Percentiles rank a stretch among this genome's conserved stretches.
These are phyloP conservation scores for Scalopus aquaticus DNA, from an alignment of 2,113 vertebrate genomes.

Conservation along the genomic window DNA sequence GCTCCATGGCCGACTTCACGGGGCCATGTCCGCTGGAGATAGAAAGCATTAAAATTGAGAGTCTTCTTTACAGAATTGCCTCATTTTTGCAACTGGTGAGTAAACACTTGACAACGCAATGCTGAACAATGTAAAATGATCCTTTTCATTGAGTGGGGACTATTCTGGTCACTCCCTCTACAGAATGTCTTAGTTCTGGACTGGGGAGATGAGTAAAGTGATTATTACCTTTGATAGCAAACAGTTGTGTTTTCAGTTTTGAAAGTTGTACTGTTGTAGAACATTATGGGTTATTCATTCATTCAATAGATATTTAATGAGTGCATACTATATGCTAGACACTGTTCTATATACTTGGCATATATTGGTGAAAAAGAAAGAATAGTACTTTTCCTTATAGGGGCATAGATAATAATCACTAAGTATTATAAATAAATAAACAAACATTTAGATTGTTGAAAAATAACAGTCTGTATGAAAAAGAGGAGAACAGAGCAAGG, in stretches of 20 bases:
- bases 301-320: background rate
- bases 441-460: background rate
- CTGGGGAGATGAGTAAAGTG: background rate
- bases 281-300: background rate
- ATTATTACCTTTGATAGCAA: conserved; percentile 14
- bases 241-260: conserved; percentile 24
- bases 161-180: background rate
- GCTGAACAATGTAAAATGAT: background rate
- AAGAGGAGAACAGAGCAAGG: background rate
- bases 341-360: background rate
- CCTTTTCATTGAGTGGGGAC: background rate
- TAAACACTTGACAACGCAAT: conserved; percentile 34
- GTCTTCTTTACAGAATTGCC: conserved; percentile 96
- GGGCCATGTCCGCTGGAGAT: conserved; percentile 85
- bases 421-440: background rate
- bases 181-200: background rate
- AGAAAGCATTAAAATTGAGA: conserved; percentile 92
- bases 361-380: background rate
- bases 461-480: background rate
- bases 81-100: conserved; percentile 97
- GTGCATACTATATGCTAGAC: background rate
- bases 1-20: conserved; percentile 86
- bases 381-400: background rate
- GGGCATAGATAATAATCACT: background rate
- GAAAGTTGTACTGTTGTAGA: background rate